A percentile compares a stretch with the other conserved stretches of the same genome.
Evolutionary conservation across 1,140 invertebrate genomes (phyloP).

Genomic region (Chrysomallon squamiferum): DNA sequence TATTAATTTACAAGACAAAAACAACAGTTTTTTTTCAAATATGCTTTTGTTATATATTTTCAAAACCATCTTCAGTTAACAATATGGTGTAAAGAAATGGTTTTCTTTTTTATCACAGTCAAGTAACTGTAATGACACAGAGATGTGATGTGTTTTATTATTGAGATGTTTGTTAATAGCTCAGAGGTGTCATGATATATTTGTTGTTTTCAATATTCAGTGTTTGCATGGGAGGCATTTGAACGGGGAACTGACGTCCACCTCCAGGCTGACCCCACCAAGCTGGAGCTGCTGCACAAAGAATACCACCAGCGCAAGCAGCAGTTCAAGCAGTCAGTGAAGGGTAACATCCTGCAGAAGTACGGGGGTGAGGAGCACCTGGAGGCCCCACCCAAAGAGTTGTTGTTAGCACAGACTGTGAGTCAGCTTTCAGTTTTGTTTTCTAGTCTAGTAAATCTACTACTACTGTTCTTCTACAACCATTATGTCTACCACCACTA

Average conservation of each 20-base stretch:
- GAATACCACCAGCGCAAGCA: slow-evolving; percentile 91
- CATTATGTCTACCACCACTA: too few relatives aligned
- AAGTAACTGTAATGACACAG: too few relatives aligned
- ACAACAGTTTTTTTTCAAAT: neutral
- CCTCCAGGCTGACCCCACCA: slow-evolving; percentile 95
- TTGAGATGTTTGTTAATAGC: too few relatives aligned
- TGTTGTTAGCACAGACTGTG: slow-evolving; percentile 88
- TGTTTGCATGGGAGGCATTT: slow-evolving; percentile 98
- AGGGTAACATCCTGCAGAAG: slow-evolving; percentile 79
- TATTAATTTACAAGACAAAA: neutral
- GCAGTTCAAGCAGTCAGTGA: slow-evolving; percentile 79
- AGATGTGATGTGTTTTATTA: too few relatives aligned
- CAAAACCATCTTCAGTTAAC: too few relatives aligned
- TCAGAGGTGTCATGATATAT: too few relatives aligned
- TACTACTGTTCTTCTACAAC: too few relatives aligned
- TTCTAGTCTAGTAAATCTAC: neutral
- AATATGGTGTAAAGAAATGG: too few relatives aligned
- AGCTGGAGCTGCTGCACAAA: slow-evolving; percentile 88
- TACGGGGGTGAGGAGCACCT: slow-evolving; percentile 95
- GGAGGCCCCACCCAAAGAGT: slow-evolving; percentile 80
- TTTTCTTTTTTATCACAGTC: too few relatives aligned
- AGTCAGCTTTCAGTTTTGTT: slow-evolving; percentile 23
- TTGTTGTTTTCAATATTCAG: too few relatives aligned
- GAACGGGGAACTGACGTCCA: slow-evolving; percentile 92
- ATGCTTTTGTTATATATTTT: too few relatives aligned